These are phyloP conservation scores for Lochmaea capreae DNA, from an alignment of 2,888 invertebrate genomes.

Conservation along the genomic window DNA sequence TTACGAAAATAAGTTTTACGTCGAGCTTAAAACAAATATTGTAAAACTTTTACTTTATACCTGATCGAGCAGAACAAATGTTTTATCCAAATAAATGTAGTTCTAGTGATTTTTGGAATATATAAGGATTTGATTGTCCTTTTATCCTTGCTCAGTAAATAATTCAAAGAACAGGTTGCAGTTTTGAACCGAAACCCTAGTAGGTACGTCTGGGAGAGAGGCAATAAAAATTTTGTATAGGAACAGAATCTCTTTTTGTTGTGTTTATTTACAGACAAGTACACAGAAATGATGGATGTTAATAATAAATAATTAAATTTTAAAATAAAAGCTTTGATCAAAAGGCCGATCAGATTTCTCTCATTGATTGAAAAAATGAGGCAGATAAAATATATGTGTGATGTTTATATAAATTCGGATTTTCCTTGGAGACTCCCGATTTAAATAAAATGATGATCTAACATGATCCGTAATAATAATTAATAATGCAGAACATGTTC, in stretches of 20 bases:
- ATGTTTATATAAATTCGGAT: neutral
- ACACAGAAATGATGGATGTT: no score
- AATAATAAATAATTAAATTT: no score
- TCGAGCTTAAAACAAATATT: neutral
- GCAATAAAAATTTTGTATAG: neutral
- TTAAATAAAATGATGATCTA: constrained; percentile 8
- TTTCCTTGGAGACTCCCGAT: neutral
- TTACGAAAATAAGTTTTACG: neutral
- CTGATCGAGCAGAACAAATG: no score
- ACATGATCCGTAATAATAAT: neutral
- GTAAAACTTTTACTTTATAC: neutral
- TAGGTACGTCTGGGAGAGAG: no score
- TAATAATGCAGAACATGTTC: constrained; percentile 2
- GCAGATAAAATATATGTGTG: neutral
- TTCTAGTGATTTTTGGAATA: neutral
- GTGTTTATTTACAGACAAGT: no score
- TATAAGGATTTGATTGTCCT: neutral
- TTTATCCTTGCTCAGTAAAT: neutral
- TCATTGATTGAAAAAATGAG: no score
- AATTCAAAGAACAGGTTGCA: neutral
- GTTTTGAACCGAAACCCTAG: neutral
- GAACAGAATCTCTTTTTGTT: neutral
- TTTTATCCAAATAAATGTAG: neutral
- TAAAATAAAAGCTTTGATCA: no score
- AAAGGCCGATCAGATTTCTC: no score